Base-by-base conservation (phyloP, 2,113 vertebrate genomes). In the Trogon melanurus region DNA sequence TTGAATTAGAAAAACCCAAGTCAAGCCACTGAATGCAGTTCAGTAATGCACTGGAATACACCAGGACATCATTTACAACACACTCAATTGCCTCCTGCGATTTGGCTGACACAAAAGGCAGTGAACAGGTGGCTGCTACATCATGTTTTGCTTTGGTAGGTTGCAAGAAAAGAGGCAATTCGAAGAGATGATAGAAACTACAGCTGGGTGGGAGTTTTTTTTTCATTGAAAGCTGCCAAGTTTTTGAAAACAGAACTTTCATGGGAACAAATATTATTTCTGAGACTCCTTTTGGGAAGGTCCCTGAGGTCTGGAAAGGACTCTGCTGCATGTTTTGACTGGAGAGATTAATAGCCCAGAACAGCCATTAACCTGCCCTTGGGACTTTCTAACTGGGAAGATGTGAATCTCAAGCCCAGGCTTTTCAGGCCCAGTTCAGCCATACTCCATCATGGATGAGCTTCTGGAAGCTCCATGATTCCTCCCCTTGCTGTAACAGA, bases 1-100 rank as follows among this genome's bases (percentile, higher is more conserved):
- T 96, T 83, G 71, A 88, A 88, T 89, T 73, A 89, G 88, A 86
- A 93, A 91, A 95, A 67, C 9, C 13, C 41, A 70, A 82, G 57
- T 85, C 57, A 75, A 64, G 69, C 27, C 12, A 53, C 79, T 71
- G 72, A 91, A 74, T 18, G 38, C 3, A 1, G 72, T 51, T 80
- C 85, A 90, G 75, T 60, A 73, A 58, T 23, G 47, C 41, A 54
- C 58, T 76, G 76, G 82, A 94, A 83, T 47, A 79, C 0, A 1
- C 75, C 65, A 88, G 74, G 92, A 90, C 64, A 9, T 78, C 88
- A 58, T 81, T 86, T 80, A 71, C 1, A 2, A 62, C 64, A 62
- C 56, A 32, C 58, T 95, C 0, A 0, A 92, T 92, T 88, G 89
- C 79, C 92, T 95, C 95, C 92, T 91, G 85, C 3, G 1, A 62